Conservation (phyloP, 2,888 invertebrate genomes). For the Ormyrus thymus region DNA sequence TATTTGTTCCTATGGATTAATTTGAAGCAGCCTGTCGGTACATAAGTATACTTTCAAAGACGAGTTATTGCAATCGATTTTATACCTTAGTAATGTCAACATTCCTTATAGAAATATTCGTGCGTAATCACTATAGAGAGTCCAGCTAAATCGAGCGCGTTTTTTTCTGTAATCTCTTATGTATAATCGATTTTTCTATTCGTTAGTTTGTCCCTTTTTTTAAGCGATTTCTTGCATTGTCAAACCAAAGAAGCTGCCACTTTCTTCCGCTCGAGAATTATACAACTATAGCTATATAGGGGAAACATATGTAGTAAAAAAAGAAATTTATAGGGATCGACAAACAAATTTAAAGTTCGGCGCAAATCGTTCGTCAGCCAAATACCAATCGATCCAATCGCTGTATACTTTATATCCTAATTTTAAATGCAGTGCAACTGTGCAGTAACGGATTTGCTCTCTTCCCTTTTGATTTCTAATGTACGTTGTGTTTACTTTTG, state of each 20-base stretch:
- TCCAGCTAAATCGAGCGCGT: constrained; percentile 52
- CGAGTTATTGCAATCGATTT: constrained; percentile 60
- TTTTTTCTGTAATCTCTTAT: constrained; percentile 34
- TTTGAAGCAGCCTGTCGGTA: constrained; percentile 55
- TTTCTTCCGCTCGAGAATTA: constrained; percentile 18
- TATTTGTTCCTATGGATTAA: constrained; percentile 49
- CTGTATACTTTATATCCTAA: constrained; percentile 49
- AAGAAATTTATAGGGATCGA: constrained; percentile 15
- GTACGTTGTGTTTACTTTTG: constrained; percentile 12
- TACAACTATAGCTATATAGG: constrained; percentile 31
- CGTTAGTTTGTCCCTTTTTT: constrained; percentile 19
- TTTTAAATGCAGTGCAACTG: constrained; percentile 44
- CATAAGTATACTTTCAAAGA: constrained; percentile 63
- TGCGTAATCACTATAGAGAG: constrained; percentile 56
- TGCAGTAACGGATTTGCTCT: constrained; percentile 28
- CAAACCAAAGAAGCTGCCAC: constrained; percentile 39
- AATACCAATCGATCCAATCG: constrained; percentile 47
- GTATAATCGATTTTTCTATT: constrained; percentile 45
- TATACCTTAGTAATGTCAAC: constrained; percentile 60
- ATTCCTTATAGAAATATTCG: constrained; percentile 58
- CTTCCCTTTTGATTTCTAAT: constrained; percentile 40
- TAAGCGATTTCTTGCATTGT: constrained; percentile 33
- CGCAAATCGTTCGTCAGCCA: constrained; percentile 32
- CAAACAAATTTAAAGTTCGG: constrained; percentile 9
- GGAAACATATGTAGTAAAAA: constrained; percentile 42